Percentiles rank a stretch among this genome's conserved stretches.
phyloP scores from a whole-genome alignment of 2,113 vertebrate species.

The Aptenodytes patagonicus region DNA sequence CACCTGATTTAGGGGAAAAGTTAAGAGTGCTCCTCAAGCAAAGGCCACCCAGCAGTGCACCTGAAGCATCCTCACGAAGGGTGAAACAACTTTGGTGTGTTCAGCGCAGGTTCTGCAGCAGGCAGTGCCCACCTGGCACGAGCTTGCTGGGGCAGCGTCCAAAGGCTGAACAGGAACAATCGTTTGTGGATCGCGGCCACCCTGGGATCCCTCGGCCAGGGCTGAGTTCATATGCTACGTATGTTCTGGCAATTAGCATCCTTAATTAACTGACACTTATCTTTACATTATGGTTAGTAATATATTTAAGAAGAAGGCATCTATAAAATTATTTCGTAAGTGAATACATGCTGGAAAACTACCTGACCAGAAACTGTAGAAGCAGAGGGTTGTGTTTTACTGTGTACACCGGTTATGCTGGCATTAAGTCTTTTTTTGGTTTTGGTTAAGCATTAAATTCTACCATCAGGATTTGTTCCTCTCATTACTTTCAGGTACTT shows the following conservation, averaged over 20 bases:
- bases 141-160: accelerated
- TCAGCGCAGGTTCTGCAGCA: neutral
- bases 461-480: neutral
- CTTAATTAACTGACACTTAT: neutral
- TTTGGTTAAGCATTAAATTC: neutral
- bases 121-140: too few relatives aligned
- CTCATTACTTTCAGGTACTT: neutral
- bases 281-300: neutral
- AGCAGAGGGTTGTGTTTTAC: neutral
- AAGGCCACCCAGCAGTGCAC: neutral
- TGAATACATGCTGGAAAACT: neutral
- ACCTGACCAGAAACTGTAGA: neutral
- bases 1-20: neutral
- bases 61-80: neutral
- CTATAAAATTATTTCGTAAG: neutral
- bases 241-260: neutral
- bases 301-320: neutral
- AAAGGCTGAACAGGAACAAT: neutral
- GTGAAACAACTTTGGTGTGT: accelerated
- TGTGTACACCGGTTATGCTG: neutral
- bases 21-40: neutral
- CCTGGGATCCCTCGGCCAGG: neutral
- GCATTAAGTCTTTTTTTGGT: neutral
- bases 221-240: neutral
- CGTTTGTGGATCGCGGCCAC: neutral